Evolutionary conservation across 2,888 invertebrate species (phyloP).

Genomic region (Carcina quercana): DNA sequence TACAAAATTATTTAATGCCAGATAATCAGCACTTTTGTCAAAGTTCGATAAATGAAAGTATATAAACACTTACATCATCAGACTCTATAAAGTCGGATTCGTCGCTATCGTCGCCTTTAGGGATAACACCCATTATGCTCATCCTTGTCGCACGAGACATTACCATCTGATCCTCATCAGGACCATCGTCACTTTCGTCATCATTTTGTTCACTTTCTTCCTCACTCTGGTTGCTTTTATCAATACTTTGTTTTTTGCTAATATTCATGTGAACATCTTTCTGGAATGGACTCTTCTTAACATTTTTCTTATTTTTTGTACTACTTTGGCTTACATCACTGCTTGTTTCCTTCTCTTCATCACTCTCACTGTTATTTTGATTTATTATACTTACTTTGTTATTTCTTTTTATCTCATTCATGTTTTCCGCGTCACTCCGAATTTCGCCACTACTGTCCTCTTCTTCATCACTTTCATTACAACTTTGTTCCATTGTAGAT

Average conservation of each 20-base stretch:
- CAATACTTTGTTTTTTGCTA: no score
- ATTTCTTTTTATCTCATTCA: conserved; percentile 1
- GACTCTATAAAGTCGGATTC: conserved; percentile 64
- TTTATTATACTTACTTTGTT: conserved; percentile 1
- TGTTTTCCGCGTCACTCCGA: conserved; percentile 7
- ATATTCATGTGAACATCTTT: no score
- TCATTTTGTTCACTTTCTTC: not conserved
- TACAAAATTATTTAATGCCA: no score
- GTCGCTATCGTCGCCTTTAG: conserved; percentile 51
- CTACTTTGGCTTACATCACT: not conserved
- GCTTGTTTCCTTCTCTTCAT: not conserved
- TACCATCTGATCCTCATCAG: conserved; percentile 56
- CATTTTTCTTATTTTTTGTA: no score
- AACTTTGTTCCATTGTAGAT: not conserved
- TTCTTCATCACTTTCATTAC: conserved; percentile 4
- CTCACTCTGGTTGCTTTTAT: not conserved
- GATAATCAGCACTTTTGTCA: no score
- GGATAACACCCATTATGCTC: conserved; percentile 64
- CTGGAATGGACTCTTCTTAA: no score
- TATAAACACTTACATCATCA: conserved; percentile 46
- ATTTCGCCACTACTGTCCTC: conserved; percentile 8
- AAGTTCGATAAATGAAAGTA: no score
- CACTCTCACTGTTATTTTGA: not conserved
- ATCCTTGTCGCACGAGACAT: conserved; percentile 65
- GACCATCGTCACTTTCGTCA: conserved; percentile 25